Base-by-base conservation (phyloP, 2,888 invertebrate genomes). In the Eupithecia dodoneata region DNA sequence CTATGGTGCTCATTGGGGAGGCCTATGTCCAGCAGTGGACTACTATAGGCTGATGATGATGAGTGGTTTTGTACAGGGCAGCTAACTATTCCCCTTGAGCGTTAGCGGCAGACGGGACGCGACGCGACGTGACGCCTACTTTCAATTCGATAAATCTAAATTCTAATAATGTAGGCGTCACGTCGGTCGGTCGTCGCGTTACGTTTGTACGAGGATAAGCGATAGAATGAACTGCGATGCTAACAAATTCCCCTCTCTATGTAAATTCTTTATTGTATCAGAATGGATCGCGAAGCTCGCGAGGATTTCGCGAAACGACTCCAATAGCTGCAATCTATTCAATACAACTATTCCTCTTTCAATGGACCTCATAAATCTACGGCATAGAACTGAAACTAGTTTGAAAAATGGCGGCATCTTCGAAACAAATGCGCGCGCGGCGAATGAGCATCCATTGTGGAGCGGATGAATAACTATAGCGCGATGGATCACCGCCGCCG, bases 381-480 rank as follows among this genome's bases (percentile, higher is more conserved):
- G 65, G 52, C 55, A 79, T 79, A 74, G 72, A 79, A 74, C 74
- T 74, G 76, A 76, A 76, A 72, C 72, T 47, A 15, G 74, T 69
- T 75, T 80, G 72, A 76, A 78, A 76, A 73, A 76, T 75, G 67
- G 63, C 73, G 71, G 72, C 72, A 79, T 76, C 79, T 79, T 79
- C 69, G 72, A 72, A 79, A 79, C 79, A 76, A 79, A 74, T 76
- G 76, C 71, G 73, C 47, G 72, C 47, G 74, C 45, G 55, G 9
- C 59, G 73, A 72, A 78, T 71, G 71, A 71, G 73, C 77, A 78
- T 73, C 78, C 65, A 75, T 76, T 76, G 72, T 78, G 73, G 75
- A 78, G 9, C 59, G 18, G 80, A 78, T 81, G 80, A 80, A 77
- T 79, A 81, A 76, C 79, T 76, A 80, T 74, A 77, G 65, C 69